Evolutionary conservation across 2,888 invertebrate species (phyloP), one percentile per base, ranked within the genome.

Genomic region (Phyllotreta cruciferae): DNA sequence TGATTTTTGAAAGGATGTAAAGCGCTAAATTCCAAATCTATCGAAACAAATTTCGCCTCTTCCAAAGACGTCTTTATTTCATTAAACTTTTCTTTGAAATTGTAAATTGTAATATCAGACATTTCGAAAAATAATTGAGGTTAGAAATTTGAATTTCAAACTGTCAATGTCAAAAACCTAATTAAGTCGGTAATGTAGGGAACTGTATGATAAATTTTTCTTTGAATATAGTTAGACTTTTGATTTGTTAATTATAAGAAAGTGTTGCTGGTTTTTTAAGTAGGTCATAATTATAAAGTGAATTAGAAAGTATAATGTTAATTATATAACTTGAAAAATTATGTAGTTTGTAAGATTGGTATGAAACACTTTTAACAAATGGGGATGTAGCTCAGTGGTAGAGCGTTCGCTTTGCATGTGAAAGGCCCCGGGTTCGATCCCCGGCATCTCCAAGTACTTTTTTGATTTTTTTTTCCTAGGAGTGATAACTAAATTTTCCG

Each of bases 341-440:
- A 24, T 24, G 1, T 1, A 24, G 2, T 24, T 24, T 24, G 4
- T 24, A 24, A 24, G 1, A 24, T 24, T 24, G 24, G 24, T 24
- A 24, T 24, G 24, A 24, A 24, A 24, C 1, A 24, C 24, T 4
- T 3, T 24, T 44, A 5, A 6, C 14, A 47, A 47, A n/a, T 41
- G 87, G 87, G 88, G 94, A 92, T 93, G 92, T 94, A 94, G 94
- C 94, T 94, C 94, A 94, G 93, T 93, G 94, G 94, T 94, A 94
- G 94, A 94, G 94, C 94, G 93, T 93, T 94, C 93, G 94, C 94
- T 94, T 94, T 93, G 94, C 94, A 94, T 94, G 94, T 93, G 93
- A 93, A 93, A 94, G 93, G 94, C 91, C 94, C 93, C 92, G 94
- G 93, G 94, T 94, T 94, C 94, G 92, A 94, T 93, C 93, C 94